Conservation (phyloP, 2,888 invertebrate species). For the Apoda limacodes region DNA sequence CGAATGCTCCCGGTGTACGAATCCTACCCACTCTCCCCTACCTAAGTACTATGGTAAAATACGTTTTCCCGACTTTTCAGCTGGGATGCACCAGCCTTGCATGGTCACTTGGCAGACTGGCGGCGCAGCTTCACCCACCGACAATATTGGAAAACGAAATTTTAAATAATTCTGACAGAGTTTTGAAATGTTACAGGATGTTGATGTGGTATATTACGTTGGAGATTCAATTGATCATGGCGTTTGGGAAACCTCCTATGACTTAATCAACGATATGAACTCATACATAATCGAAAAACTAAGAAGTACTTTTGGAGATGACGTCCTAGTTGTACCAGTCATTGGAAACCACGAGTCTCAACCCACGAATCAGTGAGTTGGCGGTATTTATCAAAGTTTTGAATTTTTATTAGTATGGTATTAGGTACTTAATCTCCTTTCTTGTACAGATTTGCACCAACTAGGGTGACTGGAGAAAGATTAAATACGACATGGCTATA, state of each 20-base stretch:
- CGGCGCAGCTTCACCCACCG: too few relatives aligned
- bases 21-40: too few relatives aligned
- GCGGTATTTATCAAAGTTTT: too few relatives aligned
- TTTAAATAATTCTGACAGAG: too few relatives aligned
- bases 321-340: conserved; percentile 74
- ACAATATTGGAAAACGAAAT: too few relatives aligned
- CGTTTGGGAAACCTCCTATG: conserved; percentile 84
- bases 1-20: too few relatives aligned
- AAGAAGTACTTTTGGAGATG: conserved; percentile 64
- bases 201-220: conserved; percentile 81
- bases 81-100: too few relatives aligned
- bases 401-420: too few relatives aligned
- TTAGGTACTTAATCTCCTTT: not conserved
- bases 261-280: conserved; percentile 72
- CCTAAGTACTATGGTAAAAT: too few relatives aligned
- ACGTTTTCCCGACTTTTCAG: too few relatives aligned
- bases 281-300: conserved; percentile 62
- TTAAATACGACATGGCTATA: conserved; percentile 82
- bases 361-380: conserved; percentile 87
- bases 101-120: too few relatives aligned
- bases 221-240: conserved; percentile 91
- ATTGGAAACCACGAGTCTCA: conserved; percentile 89
- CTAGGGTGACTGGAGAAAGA: conserved; percentile 46
- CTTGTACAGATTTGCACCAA: conserved; percentile 72
- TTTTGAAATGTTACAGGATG: conserved; percentile 51